Evolutionary conservation across 2,113 vertebrate genomes (phyloP).

Genomic region (Bettongia penicillata): DNA sequence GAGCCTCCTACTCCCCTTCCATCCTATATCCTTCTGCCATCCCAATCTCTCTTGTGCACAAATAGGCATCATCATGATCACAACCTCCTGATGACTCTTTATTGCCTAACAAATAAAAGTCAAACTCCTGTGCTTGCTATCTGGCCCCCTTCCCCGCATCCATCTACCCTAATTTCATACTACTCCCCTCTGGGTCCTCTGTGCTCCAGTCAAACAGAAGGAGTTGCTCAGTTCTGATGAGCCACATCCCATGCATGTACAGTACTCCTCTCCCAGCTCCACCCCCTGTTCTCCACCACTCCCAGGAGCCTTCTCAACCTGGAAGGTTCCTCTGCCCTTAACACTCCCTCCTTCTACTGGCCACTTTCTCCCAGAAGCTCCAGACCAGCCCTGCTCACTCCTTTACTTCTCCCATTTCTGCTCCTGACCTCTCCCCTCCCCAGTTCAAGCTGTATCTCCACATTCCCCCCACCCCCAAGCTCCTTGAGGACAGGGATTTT

Average conservation of each 20-base stretch:
- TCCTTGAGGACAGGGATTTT: background rate
- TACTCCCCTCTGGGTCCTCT: background rate
- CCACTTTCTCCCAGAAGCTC: background rate
- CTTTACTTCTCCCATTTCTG: background rate
- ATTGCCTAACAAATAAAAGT: no score
- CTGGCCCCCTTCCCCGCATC: no score
- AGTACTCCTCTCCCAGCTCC: background rate
- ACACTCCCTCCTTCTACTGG: background rate
- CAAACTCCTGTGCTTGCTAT: background rate
- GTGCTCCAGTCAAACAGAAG: background rate
- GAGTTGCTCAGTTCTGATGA: background rate
- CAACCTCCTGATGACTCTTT: background rate
- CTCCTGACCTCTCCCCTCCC: background rate
- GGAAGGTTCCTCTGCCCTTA: background rate
- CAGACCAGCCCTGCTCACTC: background rate
- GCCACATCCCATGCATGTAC: background rate
- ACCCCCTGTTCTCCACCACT: no score
- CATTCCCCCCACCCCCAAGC: background rate
- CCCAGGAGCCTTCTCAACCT: no score
- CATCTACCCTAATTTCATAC: background rate
- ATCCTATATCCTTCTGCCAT: background rate
- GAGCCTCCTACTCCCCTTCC: no score
- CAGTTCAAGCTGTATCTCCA: background rate
- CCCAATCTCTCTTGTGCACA: background rate
- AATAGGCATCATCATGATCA: no score